A percentile compares a stretch with the other conserved stretches of the same genome.
Conservation (phyloP, 23 tunicate species). For the Trididemnum clinides region DNA sequence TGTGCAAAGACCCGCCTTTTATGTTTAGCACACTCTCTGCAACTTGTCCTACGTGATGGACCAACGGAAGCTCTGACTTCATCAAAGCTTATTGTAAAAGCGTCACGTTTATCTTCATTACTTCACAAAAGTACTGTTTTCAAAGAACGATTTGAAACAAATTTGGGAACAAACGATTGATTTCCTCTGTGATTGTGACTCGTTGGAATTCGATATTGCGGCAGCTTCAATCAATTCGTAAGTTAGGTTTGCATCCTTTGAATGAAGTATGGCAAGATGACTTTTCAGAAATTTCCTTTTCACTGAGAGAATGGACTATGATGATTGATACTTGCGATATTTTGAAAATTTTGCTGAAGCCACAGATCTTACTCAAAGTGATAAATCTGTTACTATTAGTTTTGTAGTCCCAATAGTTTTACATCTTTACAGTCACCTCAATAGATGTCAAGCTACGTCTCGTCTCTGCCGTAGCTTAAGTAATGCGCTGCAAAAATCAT, state of each 20-base stretch:
- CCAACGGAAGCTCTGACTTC: not conserved
- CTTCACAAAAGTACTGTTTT: conserved; percentile 2
- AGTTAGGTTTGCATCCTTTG: not conserved
- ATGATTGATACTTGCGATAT: conserved; percentile 19
- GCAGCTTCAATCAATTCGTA: not conserved
- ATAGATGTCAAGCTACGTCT: not conserved
- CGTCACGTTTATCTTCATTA: not conserved
- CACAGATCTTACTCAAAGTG: conserved; percentile 31
- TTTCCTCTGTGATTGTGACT: not conserved
- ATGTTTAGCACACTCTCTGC: not conserved
- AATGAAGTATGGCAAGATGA: not conserved
- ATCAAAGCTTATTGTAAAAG: not conserved
- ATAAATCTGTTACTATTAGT: not conserved
- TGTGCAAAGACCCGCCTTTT: not conserved
- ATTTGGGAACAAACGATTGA: not conserved
- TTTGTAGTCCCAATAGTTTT: not conserved
- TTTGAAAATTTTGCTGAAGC: conserved; percentile 35
- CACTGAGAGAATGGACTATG: not conserved
- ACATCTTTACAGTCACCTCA: not conserved
- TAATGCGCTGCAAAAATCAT: not conserved
- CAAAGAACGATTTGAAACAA: conserved; percentile 5
- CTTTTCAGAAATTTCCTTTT: conserved; percentile 4
- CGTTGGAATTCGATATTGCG: conserved; percentile 15
- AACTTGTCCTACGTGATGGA: not conserved
- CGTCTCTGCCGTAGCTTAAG: not conserved